phyloP scores from a whole-genome alignment of 1,140 invertebrate species.

The Ruditapes philippinarum region DNA sequence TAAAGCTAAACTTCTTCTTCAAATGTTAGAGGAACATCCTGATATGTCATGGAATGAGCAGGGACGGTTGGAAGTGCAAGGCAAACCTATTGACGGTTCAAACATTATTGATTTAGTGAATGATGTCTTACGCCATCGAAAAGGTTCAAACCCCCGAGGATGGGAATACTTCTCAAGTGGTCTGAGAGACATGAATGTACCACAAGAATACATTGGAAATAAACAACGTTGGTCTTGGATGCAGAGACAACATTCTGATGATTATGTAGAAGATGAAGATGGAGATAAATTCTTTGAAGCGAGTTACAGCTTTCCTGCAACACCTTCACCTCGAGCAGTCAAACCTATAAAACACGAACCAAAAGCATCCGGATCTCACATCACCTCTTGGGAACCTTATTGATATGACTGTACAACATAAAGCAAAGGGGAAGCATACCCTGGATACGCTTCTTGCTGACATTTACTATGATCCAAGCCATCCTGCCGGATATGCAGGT shows the following conservation, averaged over 20 bases:
- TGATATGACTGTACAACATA: too few relatives aligned
- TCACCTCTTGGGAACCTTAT: too few relatives aligned
- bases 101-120: slow-evolving; percentile 13
- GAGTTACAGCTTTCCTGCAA: too few relatives aligned
- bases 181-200: background rate
- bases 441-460: too few relatives aligned
- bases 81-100: background rate
- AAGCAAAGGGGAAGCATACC: too few relatives aligned
- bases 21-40: slow-evolving; percentile 11
- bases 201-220: background rate
- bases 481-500: too few relatives aligned
- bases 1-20: slow-evolving; percentile 15
- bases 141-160: background rate
- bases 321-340: too few relatives aligned
- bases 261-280: background rate
- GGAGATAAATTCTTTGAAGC: background rate
- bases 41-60: background rate
- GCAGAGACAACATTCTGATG: background rate
- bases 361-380: too few relatives aligned
- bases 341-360: too few relatives aligned
- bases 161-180: background rate
- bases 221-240: background rate
- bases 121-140: background rate
- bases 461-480: too few relatives aligned
- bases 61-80: background rate